Conservation (phyloP, 2,113 vertebrate genomes). For the Aramus guarauna region DNA sequence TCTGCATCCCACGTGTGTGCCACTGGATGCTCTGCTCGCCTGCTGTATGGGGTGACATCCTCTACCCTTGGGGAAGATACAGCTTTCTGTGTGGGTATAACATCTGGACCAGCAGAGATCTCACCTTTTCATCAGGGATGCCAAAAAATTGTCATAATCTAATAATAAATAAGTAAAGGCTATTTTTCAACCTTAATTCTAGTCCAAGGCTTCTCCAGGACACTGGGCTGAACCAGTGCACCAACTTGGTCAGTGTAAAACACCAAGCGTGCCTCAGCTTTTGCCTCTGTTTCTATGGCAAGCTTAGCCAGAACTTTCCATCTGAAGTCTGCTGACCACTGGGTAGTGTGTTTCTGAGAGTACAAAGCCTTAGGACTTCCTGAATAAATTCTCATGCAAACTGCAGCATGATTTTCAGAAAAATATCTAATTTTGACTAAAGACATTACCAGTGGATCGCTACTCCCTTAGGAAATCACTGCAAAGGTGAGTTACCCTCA, state of each 20-base stretch:
- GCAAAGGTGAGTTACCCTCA: neutral
- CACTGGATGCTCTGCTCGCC: neutral
- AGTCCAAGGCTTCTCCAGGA: neutral
- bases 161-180: neutral
- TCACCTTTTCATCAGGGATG: neutral
- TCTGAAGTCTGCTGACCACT: neutral
- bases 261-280: neutral
- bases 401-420: neutral
- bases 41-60: rapidly evolving
- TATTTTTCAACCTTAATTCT: neutral
- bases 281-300: neutral
- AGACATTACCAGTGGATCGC: neutral
- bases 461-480: neutral
- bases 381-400: neutral
- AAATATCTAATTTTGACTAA: neutral
- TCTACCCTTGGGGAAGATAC: neutral
- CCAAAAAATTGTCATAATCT: neutral
- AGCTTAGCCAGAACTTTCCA: neutral
- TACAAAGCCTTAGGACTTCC: neutral
- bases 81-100: neutral
- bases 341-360: neutral
- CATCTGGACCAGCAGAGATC: neutral
- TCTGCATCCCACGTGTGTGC: neutral
- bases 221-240: neutral
- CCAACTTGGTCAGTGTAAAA: neutral